These are phyloP conservation scores for Tetrapedia diversipes DNA, from an alignment of 2,888 invertebrate species.

Conservation along the genomic window DNA sequence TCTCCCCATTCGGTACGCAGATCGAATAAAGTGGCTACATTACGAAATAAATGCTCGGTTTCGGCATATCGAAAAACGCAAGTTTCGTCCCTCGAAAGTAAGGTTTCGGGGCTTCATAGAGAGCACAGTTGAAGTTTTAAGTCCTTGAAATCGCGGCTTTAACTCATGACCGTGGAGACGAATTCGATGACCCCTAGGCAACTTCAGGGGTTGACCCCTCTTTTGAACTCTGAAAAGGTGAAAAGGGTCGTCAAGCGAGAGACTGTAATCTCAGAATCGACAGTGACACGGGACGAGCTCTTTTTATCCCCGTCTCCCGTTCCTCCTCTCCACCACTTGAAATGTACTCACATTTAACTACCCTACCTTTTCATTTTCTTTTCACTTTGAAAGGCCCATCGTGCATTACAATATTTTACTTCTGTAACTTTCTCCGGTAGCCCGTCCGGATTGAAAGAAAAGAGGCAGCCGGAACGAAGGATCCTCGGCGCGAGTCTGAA, in stretches of 20 bases:
- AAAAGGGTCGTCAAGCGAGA: slow-evolving; percentile 53
- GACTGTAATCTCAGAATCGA: slow-evolving; percentile 60
- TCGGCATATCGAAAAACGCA: too few species aligned
- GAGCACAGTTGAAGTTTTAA: not conserved
- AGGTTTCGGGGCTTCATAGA: not conserved
- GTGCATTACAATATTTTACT: slow-evolving; percentile 51
- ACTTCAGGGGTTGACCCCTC: slow-evolving; percentile 53
- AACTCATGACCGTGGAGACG: slow-evolving; percentile 44
- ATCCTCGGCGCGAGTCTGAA: slow-evolving; percentile 18
- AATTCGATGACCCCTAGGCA: slow-evolving; percentile 56
- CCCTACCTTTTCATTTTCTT: slow-evolving; percentile 48
- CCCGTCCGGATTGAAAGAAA: not conserved
- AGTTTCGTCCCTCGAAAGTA: not conserved
- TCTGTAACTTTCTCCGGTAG: slow-evolving; percentile 17
- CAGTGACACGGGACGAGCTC: slow-evolving; percentile 51
- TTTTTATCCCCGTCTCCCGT: slow-evolving; percentile 41
- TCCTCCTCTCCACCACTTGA: slow-evolving; percentile 46
- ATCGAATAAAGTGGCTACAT: too few species aligned
- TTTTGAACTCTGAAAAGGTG: slow-evolving; percentile 59
- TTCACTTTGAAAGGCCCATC: slow-evolving; percentile 43
- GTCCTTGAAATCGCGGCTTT: slow-evolving; percentile 39
- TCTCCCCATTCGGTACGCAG: too few species aligned
- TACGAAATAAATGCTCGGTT: not conserved
- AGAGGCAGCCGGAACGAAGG: not conserved
- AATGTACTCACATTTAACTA: slow-evolving; percentile 57